Conservation (phyloP, 2,113 vertebrate genomes). For the Spea bombifrons region DNA sequence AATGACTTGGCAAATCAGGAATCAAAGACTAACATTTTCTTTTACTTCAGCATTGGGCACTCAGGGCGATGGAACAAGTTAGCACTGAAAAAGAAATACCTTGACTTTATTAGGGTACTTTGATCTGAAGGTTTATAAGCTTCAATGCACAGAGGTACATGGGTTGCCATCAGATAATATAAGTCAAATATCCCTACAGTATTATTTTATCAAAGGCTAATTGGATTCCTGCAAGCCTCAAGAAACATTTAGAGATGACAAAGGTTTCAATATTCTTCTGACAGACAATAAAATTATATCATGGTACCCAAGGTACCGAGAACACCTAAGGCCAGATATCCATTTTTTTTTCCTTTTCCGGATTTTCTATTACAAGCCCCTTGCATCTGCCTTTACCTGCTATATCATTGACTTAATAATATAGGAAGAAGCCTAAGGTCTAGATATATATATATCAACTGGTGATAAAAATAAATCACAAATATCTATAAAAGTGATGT, state of each 20-base stretch:
- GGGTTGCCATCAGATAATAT: conserved; percentile 33
- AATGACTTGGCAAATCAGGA: background rate
- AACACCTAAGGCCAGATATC: conserved; percentile 24
- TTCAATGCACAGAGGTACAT: conserved; percentile 30
- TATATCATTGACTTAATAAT: background rate
- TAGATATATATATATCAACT: background rate
- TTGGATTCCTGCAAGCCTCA: conserved; percentile 38
- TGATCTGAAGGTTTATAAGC: conserved; percentile 18
- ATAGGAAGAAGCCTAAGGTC: background rate
- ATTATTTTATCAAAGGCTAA: conserved; percentile 40
- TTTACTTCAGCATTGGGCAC: background rate
- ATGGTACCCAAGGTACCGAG: conserved; percentile 26
- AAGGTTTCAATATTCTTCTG: conserved; percentile 41
- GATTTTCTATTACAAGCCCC: conserved; percentile 12
- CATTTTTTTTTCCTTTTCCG: background rate
- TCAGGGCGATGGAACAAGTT: background rate
- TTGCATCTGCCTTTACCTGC: background rate
- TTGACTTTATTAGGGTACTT: conserved; percentile 36
- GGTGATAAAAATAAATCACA: background rate
- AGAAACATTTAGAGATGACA: conserved; percentile 43
- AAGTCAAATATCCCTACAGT: conserved; percentile 38
- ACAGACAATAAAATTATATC: conserved; percentile 41
- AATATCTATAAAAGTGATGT: too few species aligned
- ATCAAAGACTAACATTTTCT: background rate
- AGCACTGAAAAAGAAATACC: background rate